Evolutionary conservation across 2,113 vertebrate species (phyloP).

Genomic region (Emydocephalus ijimae): DNA sequence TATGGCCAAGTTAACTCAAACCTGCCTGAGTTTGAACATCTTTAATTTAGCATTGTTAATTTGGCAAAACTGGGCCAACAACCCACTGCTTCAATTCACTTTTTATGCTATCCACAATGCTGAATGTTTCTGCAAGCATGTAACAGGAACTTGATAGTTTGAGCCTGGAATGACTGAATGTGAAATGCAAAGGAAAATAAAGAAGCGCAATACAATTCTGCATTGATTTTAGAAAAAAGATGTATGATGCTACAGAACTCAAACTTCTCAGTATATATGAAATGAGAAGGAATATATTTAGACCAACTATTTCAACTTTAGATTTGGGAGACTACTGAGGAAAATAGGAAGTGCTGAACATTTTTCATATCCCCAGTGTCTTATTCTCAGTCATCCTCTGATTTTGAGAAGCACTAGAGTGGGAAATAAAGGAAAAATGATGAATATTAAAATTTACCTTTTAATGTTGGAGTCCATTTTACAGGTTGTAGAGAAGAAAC

Average conservation of each 20-base stretch:
- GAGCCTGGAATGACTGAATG: background rate
- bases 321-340: background rate
- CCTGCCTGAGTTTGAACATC: background rate
- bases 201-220: background rate
- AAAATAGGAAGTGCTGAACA: background rate
- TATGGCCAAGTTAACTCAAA: background rate
- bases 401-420: background rate
- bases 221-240: background rate
- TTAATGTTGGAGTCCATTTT: background rate
- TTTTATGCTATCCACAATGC: background rate
- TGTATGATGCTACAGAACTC: background rate
- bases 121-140: background rate
- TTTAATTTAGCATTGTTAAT: background rate
- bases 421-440: background rate
- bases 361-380: background rate
- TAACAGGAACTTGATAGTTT: background rate
- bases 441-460: background rate
- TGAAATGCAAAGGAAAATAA: constrained; percentile 3
- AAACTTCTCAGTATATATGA: background rate
- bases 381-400: background rate
- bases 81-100: background rate
- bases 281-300: background rate
- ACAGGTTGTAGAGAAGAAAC: background rate
- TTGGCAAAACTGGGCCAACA: background rate
- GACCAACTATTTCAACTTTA: background rate